These are phyloP conservation scores for Oreochromis tanganicae DNA, from an alignment of 2,113 vertebrate species.

Conservation along the genomic window DNA sequence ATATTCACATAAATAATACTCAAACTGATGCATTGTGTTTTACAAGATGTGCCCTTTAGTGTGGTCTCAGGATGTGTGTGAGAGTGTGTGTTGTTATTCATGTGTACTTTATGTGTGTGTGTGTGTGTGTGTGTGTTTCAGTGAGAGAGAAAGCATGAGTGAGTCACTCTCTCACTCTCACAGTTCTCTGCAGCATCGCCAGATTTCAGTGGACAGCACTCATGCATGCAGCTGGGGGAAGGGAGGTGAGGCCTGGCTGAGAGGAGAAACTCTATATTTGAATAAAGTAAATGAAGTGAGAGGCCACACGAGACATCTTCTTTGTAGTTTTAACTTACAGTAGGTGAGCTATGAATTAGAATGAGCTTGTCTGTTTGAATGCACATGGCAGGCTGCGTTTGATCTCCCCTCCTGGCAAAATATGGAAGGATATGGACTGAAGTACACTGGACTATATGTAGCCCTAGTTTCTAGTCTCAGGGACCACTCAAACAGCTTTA, in stretches of 20 bases:
- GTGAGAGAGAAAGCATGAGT: not conserved
- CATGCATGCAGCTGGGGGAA: slow-evolving; percentile 22
- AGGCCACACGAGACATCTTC: slow-evolving; percentile 1
- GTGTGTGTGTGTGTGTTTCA: not conserved
- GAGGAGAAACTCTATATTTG: not conserved
- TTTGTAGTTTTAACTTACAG: not conserved
- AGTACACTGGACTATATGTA: not conserved
- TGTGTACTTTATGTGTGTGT: not conserved
- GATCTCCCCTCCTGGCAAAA: not conserved
- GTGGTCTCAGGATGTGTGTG: not conserved
- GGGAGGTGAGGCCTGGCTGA: not conserved
- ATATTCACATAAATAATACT: slow-evolving; percentile 57
- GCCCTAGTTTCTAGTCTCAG: not conserved
- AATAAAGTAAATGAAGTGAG: slow-evolving; percentile 2
- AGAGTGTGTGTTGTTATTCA: not conserved
- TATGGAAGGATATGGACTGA: not conserved
- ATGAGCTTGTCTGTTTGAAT: not conserved
- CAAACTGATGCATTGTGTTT: slow-evolving; percentile 52
- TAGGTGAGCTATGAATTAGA: not conserved
- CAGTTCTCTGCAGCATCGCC: slow-evolving; percentile 6
- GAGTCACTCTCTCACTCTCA: slow-evolving; percentile 43
- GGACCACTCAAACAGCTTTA: not conserved
- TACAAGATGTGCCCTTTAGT: slow-evolving; percentile 48
- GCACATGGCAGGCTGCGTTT: not conserved
- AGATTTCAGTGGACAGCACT: slow-evolving; percentile 30